Base-by-base conservation (phyloP, 2,113 vertebrate genomes). In the Lagenorhynchus albirostris region DNA sequence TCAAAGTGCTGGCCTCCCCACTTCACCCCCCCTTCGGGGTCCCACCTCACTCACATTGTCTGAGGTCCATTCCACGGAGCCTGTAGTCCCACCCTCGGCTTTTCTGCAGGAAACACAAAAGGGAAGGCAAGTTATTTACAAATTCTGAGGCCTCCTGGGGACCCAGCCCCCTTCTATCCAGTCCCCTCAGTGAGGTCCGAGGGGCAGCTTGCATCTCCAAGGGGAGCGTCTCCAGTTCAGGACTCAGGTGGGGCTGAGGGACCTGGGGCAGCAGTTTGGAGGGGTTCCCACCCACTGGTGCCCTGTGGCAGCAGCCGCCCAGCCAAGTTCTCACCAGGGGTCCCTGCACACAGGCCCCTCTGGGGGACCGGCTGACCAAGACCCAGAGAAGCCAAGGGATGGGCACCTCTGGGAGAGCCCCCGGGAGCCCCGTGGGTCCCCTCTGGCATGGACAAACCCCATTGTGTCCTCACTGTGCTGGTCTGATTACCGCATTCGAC, bases 61-160 rank as follows among this genome's bases (percentile, higher is more conserved):
- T 70, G 99, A 98, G 98, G 98, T 99, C 99, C 99, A 99, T 96
- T 99, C 99, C 0, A 98, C 96, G 21, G 99, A 98, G 96, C 99
- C 99, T 97, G 99, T 99, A 0, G 99, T 99, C 96, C 99, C 99
- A 0, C 99, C 21, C 41, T 97, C 97, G 0, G 99, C 99, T 98
- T 99, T 99, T 95, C 99, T 99, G 98, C 0, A 63, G 98, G 86
- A 97, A 73, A 94, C 23, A 90, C 53, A 90, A 67, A 26, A 13
- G 23, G 3, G 15, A 13, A 58, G 89, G 9, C n/a, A 44, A 84
- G 36, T 80, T 44, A 41, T 1, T 33, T 36, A 60, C 31, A 55
- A 68, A 38, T 55, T 47, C 20, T 2, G 4, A 79, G 44, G 73
- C 31, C 3, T 36, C 13, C 15, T 21, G 11, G 15, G 91, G n/a